phyloP scores from a whole-genome alignment of 2,113 vertebrate species.

The Zingel zingel region DNA sequence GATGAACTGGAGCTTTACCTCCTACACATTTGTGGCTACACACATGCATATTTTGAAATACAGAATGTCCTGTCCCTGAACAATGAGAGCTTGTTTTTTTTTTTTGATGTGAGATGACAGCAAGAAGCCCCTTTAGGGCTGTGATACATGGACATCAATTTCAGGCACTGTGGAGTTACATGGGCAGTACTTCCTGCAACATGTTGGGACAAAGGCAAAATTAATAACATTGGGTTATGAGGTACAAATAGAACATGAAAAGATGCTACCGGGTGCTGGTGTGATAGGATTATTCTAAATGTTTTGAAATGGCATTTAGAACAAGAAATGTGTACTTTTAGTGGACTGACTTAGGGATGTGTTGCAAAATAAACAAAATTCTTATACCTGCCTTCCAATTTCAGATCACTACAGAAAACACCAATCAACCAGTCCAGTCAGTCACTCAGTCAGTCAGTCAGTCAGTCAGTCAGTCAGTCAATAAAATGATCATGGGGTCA shows the following conservation, averaged over 20 bases:
- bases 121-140: constrained; percentile 52
- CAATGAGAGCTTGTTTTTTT: constrained; percentile 32
- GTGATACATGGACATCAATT: constrained; percentile 49
- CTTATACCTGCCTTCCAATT: neutral
- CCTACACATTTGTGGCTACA: constrained; percentile 19
- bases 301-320: constrained; percentile 19
- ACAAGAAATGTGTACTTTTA: neutral
- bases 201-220: constrained; percentile 35
- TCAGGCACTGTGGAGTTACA: constrained; percentile 62
- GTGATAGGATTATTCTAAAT: neutral
- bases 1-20: constrained; percentile 35
- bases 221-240: neutral
- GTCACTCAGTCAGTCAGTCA: neutral
- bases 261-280: constrained; percentile 13
- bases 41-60: constrained; percentile 42
- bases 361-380: neutral
- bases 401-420: constrained; percentile 4
- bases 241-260: constrained; percentile 25
- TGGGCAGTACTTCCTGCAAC: constrained; percentile 13
- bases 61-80: constrained; percentile 27
- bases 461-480: neutral
- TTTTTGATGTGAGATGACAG: constrained; percentile 52
- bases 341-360: neutral
- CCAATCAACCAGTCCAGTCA: neutral
- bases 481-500: constrained; percentile 17